phyloP scores from a whole-genome alignment of 2,888 invertebrate species.

The Stenotaenia linearis region DNA sequence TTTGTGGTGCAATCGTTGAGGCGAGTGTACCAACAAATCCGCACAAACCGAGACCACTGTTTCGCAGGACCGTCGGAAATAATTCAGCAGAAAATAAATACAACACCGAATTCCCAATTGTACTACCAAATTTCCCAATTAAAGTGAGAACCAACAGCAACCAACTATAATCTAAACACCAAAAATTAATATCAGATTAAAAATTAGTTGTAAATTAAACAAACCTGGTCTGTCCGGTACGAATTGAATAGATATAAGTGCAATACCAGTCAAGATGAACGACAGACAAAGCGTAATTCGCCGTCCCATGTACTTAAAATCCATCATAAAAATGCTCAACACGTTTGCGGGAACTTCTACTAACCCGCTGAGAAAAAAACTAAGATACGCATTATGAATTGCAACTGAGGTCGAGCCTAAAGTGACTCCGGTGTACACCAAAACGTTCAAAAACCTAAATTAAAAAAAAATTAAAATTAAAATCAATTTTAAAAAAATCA shows the following conservation, averaged over 20 bases:
- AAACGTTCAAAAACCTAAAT: constrained; percentile 17
- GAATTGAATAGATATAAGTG: constrained; percentile 10
- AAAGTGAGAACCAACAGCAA: constrained; percentile 56
- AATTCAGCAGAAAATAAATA: constrained; percentile 83
- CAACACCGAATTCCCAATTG: constrained; percentile 74
- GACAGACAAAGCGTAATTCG: constrained; percentile 21
- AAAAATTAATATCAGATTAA: background rate
- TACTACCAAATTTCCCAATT: constrained; percentile 71
- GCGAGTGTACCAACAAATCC: constrained; percentile 78
- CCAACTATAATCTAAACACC: constrained; percentile 28
- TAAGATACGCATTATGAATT: background rate
- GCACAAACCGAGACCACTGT: constrained; percentile 80
- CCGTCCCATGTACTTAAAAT: constrained; percentile 33
- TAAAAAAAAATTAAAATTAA: no score
- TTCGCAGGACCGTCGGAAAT: constrained; percentile 82
- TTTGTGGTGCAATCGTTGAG: constrained; percentile 70
- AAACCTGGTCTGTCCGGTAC: background rate
- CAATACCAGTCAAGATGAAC: background rate
- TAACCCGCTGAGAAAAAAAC: constrained; percentile 34
- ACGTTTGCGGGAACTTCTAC: constrained; percentile 37
- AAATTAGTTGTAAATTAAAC: background rate
- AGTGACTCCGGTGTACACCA: constrained; percentile 5
- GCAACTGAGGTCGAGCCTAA: background rate
- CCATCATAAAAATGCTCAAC: constrained; percentile 34
- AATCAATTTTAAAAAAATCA: background rate